Evolutionary conservation across 1,140 invertebrate genomes (phyloP).

Genomic region (Drosophila sucinea): DNA sequence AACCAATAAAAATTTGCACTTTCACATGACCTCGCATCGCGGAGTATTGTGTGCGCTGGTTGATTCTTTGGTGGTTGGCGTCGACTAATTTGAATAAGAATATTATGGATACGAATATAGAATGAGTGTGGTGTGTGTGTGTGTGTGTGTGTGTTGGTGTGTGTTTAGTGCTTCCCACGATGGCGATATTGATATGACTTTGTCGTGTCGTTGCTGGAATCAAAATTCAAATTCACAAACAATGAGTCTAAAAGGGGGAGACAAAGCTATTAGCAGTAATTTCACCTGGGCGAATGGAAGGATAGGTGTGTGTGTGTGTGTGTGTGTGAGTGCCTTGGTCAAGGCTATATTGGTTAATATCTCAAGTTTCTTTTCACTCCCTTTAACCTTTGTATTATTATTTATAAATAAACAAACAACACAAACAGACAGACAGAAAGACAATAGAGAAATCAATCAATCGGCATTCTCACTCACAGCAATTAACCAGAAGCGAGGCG

Average conservation of each 20-base stretch:
- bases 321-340: conserved; percentile 25
- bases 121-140: conserved; percentile 14
- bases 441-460: conserved; percentile 65
- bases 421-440: conserved; percentile 22
- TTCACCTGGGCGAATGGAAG: conserved; percentile 14
- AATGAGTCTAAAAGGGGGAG: conserved; percentile 14
- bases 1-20: conserved; percentile 78
- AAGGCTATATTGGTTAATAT: conserved; percentile 16
- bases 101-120: conserved; percentile 9
- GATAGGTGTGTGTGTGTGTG: conserved; percentile 21
- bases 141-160: conserved; percentile 25
- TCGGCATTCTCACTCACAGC: conserved; percentile 44
- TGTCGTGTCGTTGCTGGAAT: conserved; percentile 43
- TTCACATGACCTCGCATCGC: conserved; percentile 68
- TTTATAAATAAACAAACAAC: conserved; percentile 61
- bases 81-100: conserved; percentile 70
- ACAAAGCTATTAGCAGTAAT: conserved; percentile 12
- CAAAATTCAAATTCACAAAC: conserved; percentile 56
- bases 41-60: conserved; percentile 8
- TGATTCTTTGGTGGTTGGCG: conserved; percentile 21
- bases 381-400: conserved; percentile 58
- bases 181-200: conserved; percentile 54
- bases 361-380: conserved; percentile 33
- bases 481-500: conserved; percentile 48
- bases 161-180: conserved; percentile 65